These are phyloP conservation scores for Drosophila paucipuncta DNA, from an alignment of 2,888 invertebrate genomes.

Conservation along the genomic window DNA sequence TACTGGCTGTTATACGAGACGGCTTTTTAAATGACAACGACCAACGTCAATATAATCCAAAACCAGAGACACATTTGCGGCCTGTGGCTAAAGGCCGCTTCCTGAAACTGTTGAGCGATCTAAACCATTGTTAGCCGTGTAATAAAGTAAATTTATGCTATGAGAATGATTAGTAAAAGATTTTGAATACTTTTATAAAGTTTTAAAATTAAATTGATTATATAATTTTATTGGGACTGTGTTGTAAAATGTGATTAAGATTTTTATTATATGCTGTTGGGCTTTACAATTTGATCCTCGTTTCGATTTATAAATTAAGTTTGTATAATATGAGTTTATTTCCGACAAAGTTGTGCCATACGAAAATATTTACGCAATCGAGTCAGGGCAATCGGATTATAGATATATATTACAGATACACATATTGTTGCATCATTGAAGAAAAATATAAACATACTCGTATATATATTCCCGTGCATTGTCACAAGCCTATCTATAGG, in stretches of 20 bases:
- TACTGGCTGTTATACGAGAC: slow-evolving; percentile 51
- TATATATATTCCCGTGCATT: not conserved
- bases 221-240: not conserved
- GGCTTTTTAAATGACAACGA: slow-evolving; percentile 19
- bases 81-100: not conserved
- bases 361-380: not conserved
- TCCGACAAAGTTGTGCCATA: not conserved
- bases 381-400: not conserved
- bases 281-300: not conserved
- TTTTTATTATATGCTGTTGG: not conserved
- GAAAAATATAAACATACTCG: not conserved
- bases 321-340: not conserved
- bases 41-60: slow-evolving; percentile 2
- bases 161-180: not conserved
- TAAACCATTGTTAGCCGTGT: slow-evolving; percentile 7
- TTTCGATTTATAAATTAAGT: not conserved
- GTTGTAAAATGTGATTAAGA: not conserved
- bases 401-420: not conserved
- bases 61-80: slow-evolving; percentile 24
- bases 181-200: no score
- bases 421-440: not conserved
- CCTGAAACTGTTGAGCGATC: slow-evolving; percentile 1
- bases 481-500: not conserved
- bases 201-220: not conserved
- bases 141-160: no score